Percentiles rank a stretch among this genome's conserved stretches.
Evolutionary conservation across 2,888 invertebrate species (phyloP).

Genomic region (Monochamus alternatus): DNA sequence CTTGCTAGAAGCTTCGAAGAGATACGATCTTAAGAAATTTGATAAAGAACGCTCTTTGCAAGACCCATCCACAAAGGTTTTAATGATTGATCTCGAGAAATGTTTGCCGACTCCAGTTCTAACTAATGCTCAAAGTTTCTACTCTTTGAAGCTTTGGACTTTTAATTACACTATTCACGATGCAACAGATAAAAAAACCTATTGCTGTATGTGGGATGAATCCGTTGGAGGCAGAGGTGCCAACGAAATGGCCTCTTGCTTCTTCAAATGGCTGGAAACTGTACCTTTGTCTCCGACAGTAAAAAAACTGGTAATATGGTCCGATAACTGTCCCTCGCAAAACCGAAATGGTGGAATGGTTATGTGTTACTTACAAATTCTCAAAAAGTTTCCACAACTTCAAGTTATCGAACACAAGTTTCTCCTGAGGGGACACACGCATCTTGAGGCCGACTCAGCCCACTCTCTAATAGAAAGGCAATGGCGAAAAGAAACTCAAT

Average conservation of each 20-base stretch:
- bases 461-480: neutral
- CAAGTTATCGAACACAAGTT: neutral
- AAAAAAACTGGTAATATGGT: neutral
- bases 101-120: conserved; percentile 24
- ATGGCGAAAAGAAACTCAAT: neutral
- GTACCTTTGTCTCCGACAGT: neutral
- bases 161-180: conserved; percentile 48
- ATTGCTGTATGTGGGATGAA: conserved; percentile 51
- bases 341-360: neutral
- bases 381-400: conserved; percentile 3
- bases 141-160: conserved; percentile 49
- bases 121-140: conserved; percentile 50
- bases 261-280: conserved; percentile 3
- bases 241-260: conserved; percentile 41
- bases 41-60: neutral
- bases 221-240: conserved; percentile 43
- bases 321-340: conserved; percentile 6
- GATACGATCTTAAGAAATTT: conserved; percentile 3
- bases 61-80: neutral
- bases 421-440: neutral
- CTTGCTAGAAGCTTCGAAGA: conserved; percentile 2
- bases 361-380: neutral
- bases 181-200: conserved; percentile 41
- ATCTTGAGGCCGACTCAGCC: neutral
- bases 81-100: neutral